A percentile compares a stretch with the other conserved stretches of the same genome.
Evolutionary conservation across 2,888 invertebrate genomes (phyloP).

Genomic region (Spatulosminthurus flaviceps): DNA sequence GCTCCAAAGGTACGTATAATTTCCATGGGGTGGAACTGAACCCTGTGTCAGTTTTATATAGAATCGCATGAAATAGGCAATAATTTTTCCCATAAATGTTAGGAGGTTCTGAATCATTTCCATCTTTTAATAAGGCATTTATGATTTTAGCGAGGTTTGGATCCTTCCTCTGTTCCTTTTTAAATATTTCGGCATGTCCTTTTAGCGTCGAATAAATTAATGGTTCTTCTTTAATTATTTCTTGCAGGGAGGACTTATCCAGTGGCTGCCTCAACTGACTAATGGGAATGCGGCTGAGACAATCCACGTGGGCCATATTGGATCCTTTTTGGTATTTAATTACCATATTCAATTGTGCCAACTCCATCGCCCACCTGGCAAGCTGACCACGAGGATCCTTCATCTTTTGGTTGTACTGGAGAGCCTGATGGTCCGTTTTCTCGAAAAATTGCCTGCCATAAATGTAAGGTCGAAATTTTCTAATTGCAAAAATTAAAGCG

Average conservation of each 20-base stretch:
- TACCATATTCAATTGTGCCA: constrained; percentile 53
- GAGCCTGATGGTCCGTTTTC: constrained; percentile 60
- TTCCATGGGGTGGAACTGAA: background rate
- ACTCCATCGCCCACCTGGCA: constrained; percentile 53
- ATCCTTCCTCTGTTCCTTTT: background rate
- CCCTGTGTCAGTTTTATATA: background rate
- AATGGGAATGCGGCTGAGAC: background rate
- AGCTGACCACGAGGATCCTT: constrained; percentile 53
- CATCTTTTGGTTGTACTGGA: constrained; percentile 50
- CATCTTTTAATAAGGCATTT: too few relatives aligned
- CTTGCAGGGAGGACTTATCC: background rate
- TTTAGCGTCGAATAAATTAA: background rate
- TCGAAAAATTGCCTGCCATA: background rate
- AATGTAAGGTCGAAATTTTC: constrained; percentile 11
- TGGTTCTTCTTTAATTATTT: too few relatives aligned
- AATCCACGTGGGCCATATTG: constrained; percentile 18
- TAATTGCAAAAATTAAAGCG: too few relatives aligned
- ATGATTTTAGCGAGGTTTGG: background rate
- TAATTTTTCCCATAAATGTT: background rate
- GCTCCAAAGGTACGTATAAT: background rate
- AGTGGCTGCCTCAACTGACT: background rate
- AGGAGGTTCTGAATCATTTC: too few relatives aligned
- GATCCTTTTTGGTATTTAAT: constrained; percentile 48
- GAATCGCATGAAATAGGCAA: background rate
- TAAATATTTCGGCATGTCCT: background rate